phyloP scores from a whole-genome alignment of 2,888 invertebrate genomes.

The Acanthosepion pharaonis region DNA sequence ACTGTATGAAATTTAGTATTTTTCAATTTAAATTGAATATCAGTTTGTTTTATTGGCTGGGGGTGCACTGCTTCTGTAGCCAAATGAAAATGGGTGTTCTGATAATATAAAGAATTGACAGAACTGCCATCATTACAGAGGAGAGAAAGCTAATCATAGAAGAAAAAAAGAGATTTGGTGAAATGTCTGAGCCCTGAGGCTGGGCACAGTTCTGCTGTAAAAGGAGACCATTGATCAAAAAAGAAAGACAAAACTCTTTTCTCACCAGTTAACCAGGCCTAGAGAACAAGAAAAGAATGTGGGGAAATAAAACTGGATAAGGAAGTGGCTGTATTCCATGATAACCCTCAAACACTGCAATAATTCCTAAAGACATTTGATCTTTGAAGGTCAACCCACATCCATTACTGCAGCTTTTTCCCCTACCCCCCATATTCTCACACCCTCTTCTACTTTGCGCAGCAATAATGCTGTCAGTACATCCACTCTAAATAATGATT shows the following conservation, averaged over 20 bases:
- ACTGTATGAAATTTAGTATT: not conserved
- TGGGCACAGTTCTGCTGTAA: not conserved
- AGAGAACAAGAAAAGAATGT: not conserved
- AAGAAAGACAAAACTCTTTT: not conserved
- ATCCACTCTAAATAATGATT: not conserved
- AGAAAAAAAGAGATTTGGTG: not conserved
- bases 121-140: not conserved
- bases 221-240: not conserved
- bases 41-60: not conserved
- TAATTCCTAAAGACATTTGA: not conserved
- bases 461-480: not conserved
- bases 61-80: not conserved
- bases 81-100: not conserved
- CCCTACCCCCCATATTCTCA: not conserved
- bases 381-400: not conserved
- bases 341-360: not conserved
- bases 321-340: conserved; percentile 11
- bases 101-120: not conserved
- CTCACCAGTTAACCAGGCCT: not conserved
- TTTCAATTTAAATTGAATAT: not conserved
- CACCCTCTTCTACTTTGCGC: not conserved
- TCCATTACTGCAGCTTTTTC: not conserved
- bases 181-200: not conserved
- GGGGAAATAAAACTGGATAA: not conserved
- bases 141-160: not conserved